Conservation (phyloP, 2,888 invertebrate species). For the Lithophane ornitopus region DNA sequence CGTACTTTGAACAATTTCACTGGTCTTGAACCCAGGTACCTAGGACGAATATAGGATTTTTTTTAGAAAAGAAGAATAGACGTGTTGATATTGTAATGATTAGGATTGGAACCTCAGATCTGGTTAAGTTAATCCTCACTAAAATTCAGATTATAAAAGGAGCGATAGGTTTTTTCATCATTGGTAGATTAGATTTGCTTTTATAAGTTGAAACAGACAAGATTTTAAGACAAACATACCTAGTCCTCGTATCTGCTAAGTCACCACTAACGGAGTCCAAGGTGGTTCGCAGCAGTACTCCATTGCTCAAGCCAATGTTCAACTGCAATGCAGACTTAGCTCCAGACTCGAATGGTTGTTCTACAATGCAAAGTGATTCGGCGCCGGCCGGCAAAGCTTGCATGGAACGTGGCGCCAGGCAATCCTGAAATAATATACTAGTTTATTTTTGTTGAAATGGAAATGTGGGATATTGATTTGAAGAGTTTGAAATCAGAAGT, state of each 20-base stretch:
- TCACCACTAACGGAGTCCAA: conserved; percentile 99
- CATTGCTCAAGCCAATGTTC: conserved; percentile 99
- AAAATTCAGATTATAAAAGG: conserved; percentile 92
- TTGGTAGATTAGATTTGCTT: conserved; percentile 64
- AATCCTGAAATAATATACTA: conserved; percentile 92
- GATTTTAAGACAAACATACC: conserved; percentile 82
- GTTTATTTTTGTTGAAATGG: conserved; percentile 2
- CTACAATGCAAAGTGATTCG: conserved; percentile 99
- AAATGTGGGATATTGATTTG: neutral
- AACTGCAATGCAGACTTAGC: conserved; percentile 95
- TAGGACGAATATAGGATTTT: conserved; percentile 48
- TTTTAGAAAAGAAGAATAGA: conserved; percentile 2
- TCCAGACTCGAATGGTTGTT: conserved; percentile 93
- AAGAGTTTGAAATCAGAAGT: conserved; percentile 74
- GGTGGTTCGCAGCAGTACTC: conserved; percentile 97
- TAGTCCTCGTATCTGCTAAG: conserved; percentile 98
- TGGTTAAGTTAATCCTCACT: conserved; percentile 89
- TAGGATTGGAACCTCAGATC: conserved; percentile 80
- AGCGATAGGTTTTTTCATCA: conserved; percentile 86
- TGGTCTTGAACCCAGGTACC: conserved; percentile 97
- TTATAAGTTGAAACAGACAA: neutral
- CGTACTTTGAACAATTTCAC: conserved; percentile 98
- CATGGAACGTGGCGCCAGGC: conserved; percentile 98
- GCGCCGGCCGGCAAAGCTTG: conserved; percentile 99
- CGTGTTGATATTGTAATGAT: neutral